Percentiles rank a stretch among this genome's conserved stretches.
Conservation (phyloP, 2,113 vertebrate genomes). For the Rhinoderma darwinii region DNA sequence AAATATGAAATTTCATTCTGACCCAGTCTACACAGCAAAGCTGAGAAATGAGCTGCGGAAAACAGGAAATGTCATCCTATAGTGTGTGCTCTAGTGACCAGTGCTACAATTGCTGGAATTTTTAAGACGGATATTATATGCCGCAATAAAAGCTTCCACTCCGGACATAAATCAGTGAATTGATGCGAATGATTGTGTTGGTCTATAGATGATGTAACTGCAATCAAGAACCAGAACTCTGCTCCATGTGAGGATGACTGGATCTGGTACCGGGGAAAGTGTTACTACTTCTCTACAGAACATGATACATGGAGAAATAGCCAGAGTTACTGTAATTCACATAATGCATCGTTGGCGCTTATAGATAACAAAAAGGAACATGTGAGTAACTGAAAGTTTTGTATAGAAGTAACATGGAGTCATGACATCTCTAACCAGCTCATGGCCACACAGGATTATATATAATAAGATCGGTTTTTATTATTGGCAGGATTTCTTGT, state of each 20-base stretch:
- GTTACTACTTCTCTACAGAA: conserved; percentile 24
- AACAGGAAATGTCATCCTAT: too few relatives aligned
- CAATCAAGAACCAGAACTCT: neutral
- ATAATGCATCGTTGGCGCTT: neutral
- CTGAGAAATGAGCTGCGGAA: too few relatives aligned
- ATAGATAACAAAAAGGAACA: conserved; percentile 1
- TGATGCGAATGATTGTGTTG: too few relatives aligned
- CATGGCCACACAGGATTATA: neutral
- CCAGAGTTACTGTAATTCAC: neutral
- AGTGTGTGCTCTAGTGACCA: too few relatives aligned
- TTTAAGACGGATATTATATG: too few relatives aligned
- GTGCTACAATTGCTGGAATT: too few relatives aligned
- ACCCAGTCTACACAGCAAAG: too few relatives aligned
- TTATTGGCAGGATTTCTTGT: neutral
- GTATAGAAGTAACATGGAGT: too few relatives aligned
- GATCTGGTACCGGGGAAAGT: conserved; percentile 22
- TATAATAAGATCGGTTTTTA: neutral
- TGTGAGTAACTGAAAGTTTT: neutral
- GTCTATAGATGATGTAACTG: neutral
- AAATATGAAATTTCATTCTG: too few relatives aligned
- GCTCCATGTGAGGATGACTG: conserved; percentile 6
- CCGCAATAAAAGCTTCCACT: too few relatives aligned
- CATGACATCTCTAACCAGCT: too few relatives aligned
- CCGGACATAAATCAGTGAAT: too few relatives aligned
- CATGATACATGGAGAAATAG: neutral